Conservation (phyloP, 2,113 vertebrate species). For the Nibea coibor region DNA sequence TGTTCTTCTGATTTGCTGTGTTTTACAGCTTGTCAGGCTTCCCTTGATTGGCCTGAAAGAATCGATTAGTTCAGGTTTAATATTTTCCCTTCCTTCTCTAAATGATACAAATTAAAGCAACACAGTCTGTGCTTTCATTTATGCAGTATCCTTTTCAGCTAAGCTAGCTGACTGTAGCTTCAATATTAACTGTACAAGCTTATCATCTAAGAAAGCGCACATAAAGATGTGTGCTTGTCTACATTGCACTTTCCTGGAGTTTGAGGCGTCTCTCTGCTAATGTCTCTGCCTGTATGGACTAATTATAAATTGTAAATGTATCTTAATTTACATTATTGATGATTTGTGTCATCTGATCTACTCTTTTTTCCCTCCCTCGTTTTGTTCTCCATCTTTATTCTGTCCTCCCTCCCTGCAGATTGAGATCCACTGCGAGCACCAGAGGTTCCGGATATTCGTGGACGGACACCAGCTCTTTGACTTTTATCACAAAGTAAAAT, state of each 20-base stretch:
- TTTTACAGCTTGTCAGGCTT: no score
- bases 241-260: no score
- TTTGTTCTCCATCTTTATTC: neutral
- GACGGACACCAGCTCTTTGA: conserved; percentile 99
- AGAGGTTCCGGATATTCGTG: conserved; percentile 97
- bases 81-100: no score
- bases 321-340: neutral
- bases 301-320: neutral
- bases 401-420: conserved; percentile 81
- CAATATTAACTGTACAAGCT: no score
- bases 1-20: no score
- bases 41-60: no score
- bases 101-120: no score
- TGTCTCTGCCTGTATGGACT: neutral
- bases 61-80: no score
- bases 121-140: neutral
- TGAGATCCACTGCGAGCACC: conserved; percentile 98
- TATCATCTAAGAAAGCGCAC: no score
- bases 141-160: neutral
- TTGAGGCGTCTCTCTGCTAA: no score
- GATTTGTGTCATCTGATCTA: neutral
- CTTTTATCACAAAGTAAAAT: conserved; percentile 98
- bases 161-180: no score
- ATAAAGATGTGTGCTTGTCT: no score
- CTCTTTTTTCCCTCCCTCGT: neutral